Evolutionary conservation across 2,888 invertebrate species (phyloP).

Genomic region (Drosophila maculinotata): DNA sequence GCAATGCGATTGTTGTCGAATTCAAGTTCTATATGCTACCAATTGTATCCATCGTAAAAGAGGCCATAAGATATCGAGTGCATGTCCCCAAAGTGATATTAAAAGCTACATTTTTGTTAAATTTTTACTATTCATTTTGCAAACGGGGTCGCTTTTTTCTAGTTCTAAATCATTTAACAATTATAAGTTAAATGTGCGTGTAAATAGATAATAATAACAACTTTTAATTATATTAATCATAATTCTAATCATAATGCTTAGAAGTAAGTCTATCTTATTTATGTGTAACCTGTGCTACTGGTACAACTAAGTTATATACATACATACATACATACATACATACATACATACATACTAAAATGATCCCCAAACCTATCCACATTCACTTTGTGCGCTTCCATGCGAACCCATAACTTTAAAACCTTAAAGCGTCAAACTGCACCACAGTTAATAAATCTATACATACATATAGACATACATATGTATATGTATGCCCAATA

Average conservation of each 20-base stretch:
- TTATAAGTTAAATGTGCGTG: slow-evolving; percentile 41
- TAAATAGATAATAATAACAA: slow-evolving; percentile 39
- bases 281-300: slow-evolving; percentile 60
- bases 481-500: slow-evolving; percentile 11
- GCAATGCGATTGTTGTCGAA: slow-evolving; percentile 61
- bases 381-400: slow-evolving; percentile 62
- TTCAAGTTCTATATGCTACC: slow-evolving; percentile 30
- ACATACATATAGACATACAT: slow-evolving; percentile 19
- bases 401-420: slow-evolving; percentile 64
- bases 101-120: slow-evolving; percentile 69
- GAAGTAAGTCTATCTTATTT: slow-evolving; percentile 49
- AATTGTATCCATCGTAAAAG: slow-evolving; percentile 63
- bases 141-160: slow-evolving; percentile 62
- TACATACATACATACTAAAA: slow-evolving; percentile 19
- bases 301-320: slow-evolving; percentile 60
- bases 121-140: slow-evolving; percentile 63
- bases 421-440: slow-evolving; percentile 54
- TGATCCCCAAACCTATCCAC: slow-evolving; percentile 19
- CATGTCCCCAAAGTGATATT: slow-evolving; percentile 77
- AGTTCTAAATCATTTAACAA: slow-evolving; percentile 36
- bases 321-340: slow-evolving; percentile 29
- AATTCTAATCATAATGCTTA: slow-evolving; percentile 18
- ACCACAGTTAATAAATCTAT: slow-evolving; percentile 21
- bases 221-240: slow-evolving; percentile 40
- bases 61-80: slow-evolving; percentile 68